Evolutionary conservation across 2,113 vertebrate genomes (phyloP).

Genomic region (Chloropsis hardwickii): DNA sequence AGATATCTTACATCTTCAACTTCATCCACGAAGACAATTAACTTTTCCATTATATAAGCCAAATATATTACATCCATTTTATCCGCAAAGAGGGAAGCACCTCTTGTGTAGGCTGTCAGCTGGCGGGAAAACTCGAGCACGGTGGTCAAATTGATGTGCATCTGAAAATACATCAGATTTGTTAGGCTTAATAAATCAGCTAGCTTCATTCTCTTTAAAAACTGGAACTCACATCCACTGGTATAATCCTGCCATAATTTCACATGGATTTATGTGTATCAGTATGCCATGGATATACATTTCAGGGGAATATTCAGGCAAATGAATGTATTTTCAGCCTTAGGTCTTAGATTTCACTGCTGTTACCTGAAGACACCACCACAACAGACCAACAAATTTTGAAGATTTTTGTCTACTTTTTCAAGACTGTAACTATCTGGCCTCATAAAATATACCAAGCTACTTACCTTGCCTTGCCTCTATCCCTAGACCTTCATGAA

Average conservation of each 20-base stretch:
- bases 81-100: constrained; percentile 80
- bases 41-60: constrained; percentile 86
- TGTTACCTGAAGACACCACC: neutral
- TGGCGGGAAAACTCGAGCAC: constrained; percentile 81
- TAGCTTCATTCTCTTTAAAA: neutral
- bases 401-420: neutral
- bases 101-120: constrained; percentile 82
- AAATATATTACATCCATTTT: constrained; percentile 91
- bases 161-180: constrained; percentile 72
- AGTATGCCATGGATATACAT: neutral
- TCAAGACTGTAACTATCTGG: neutral
- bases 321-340: neutral
- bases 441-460: neutral
- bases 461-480: neutral
- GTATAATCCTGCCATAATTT: neutral
- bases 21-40: constrained; percentile 81
- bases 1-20: constrained; percentile 77
- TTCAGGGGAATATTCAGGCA: neutral
- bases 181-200: neutral
- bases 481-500: neutral
- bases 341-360: neutral
- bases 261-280: neutral
- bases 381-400: neutral
- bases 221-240: neutral
- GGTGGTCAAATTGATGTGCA: constrained; percentile 80